A percentile compares a stretch with the other conserved stretches of the same genome.
These are phyloP conservation scores for Enteromius mattozi DNA, from an alignment of 2,797 vertebrate genomes.

Conservation along the genomic window DNA sequence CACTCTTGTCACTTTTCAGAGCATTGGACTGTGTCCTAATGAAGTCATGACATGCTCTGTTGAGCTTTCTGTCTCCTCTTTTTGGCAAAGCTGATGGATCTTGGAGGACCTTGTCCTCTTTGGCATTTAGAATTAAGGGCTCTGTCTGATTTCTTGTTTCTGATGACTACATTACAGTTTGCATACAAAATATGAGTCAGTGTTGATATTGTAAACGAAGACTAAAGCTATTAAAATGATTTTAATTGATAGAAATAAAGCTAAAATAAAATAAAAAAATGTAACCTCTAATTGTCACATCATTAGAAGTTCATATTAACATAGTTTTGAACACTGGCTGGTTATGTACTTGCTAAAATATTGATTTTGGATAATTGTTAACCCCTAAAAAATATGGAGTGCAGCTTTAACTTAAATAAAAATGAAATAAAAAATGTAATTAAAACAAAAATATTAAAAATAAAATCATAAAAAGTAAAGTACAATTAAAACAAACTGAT, in stretches of 20 bases:
- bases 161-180: background rate
- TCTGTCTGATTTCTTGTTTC: background rate
- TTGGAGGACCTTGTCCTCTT: background rate
- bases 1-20: slow-evolving; percentile 25
- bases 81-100: slow-evolving; percentile 13
- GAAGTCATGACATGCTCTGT: slow-evolving; percentile 37
- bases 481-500: background rate
- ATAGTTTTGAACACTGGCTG: too few relatives aligned
- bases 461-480: too few relatives aligned
- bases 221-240: background rate
- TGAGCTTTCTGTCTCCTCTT: slow-evolving; percentile 19
- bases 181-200: background rate
- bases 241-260: background rate
- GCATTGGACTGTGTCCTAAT: slow-evolving; percentile 41
- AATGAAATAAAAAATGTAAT: background rate
- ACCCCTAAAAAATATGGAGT: too few relatives aligned
- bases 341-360: too few relatives aligned
- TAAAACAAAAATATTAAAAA: background rate
- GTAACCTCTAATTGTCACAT: too few relatives aligned
- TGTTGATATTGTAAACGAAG: background rate
- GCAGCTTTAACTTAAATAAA: background rate
- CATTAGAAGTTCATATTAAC: too few relatives aligned
- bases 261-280: background rate
- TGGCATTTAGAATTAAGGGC: slow-evolving; percentile 2
- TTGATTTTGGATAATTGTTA: too few relatives aligned